Evolutionary conservation across 2,888 invertebrate genomes (phyloP), one percentile per base, ranked within the genome.

Genomic region (Dasysyrphus tricinctus): DNA sequence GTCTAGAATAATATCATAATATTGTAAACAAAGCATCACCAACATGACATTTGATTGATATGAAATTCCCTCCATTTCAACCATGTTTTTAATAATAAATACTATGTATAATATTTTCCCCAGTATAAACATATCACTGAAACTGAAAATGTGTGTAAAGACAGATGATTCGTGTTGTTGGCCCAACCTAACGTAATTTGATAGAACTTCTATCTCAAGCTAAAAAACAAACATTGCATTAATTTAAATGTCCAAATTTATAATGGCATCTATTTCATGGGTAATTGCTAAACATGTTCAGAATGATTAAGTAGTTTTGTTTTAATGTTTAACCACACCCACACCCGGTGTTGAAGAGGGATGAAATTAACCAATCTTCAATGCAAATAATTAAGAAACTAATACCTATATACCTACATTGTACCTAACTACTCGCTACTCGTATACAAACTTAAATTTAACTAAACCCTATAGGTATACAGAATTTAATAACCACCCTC

Each of bases 11-110:
- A 12, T 34, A 34, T 56, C 7, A 57, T 57, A 47, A 54, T 54
- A 54, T 56, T 72, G 69, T 82, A 82, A 82, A 82, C 73, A 82
- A 78, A 72, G 56, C 51, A 70, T 44, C 61, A 49, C 65, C 49
- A 72, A 57, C 49, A 73, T 78, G 82, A 78, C 82, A 78, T 82
- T 61, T 82, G 82, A 82, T 82, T 78, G 82, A 82, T 82, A 56
- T 69, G 78, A 49, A 73, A 47, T 19, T 24, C n/a, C 37, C 16
- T 57, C 12, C n/a, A 16, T 54, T 49, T 54, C 42, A 11, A 19
- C 24, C 32, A 29, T 32, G 32, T 11, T 32, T 5, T 47, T 63
- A 1, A 37, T 34, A 37, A 34, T 29, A 57, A 37, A n/a, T 39
- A 59, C 42, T 24, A 24, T 24, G 24, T 24, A 24, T 24, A 24